phyloP scores from a whole-genome alignment of 2,888 invertebrate genomes.

The Heterodera filipjevi region DNA sequence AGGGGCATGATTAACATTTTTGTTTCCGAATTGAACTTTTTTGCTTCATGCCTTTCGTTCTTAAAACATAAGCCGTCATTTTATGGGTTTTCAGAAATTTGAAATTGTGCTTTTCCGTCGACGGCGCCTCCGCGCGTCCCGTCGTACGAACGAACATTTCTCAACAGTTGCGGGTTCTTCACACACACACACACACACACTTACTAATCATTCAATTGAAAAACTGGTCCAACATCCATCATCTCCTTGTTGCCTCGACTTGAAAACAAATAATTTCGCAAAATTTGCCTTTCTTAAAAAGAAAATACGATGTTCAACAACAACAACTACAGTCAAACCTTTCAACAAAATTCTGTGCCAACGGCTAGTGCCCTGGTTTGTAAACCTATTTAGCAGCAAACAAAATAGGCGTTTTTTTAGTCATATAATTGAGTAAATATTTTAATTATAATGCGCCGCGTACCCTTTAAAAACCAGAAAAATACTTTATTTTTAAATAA shows the following conservation, averaged over 20 bases:
- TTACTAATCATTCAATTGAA: neutral
- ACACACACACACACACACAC: neutral
- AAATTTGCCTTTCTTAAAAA: neutral
- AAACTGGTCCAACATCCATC: neutral
- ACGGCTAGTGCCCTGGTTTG: neutral
- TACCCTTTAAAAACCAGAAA: too few relatives aligned
- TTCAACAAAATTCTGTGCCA: neutral
- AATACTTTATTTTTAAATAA: too few relatives aligned
- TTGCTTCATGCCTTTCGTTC: too few relatives aligned
- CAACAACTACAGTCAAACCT: neutral
- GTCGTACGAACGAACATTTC: neutral
- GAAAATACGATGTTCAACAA: neutral
- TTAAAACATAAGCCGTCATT: neutral
- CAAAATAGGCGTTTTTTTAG: neutral
- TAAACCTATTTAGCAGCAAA: neutral
- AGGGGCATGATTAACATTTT: too few relatives aligned
- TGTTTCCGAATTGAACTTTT: too few relatives aligned
- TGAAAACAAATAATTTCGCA: neutral
- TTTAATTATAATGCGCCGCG: too few relatives aligned
- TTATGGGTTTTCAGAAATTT: neutral
- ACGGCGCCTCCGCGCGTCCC: constrained; percentile 8
- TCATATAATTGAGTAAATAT: too few relatives aligned
- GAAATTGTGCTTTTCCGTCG: neutral
- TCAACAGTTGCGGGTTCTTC: constrained; percentile 4
- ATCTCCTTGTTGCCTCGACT: neutral